Evolutionary conservation across 2,113 vertebrate species (phyloP), one percentile per base, ranked within the genome.

Genomic region (Stegostoma tigrinum): DNA sequence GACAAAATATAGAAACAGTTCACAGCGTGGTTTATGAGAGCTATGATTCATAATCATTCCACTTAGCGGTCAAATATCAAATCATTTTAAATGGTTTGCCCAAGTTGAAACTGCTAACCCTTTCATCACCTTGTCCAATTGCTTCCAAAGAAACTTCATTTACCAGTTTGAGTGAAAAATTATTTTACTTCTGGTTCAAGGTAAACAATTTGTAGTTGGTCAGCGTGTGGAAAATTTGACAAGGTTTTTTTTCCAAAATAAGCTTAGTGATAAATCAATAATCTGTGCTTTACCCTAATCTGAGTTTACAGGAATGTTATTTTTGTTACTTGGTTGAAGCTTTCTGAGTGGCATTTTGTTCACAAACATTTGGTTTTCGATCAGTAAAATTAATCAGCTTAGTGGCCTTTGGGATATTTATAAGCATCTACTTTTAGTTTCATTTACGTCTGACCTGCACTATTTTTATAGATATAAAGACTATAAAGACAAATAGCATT

Each of bases 191-290:
- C 90, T 94, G 93, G 67, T 95, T 95, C 38, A 52, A 17, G 24
- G 75, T 95, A 24, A 95, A 94, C 93, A 94, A 94, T 67, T 94
- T 70, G 70, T 94, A 70, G 66, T 94, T 72, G 68, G 94, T 72
- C 72, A 42, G 42, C 94, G 75, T 52, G 67, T 68, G 94, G 94
- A 95, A 52, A 48, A 95, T 95, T 48, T n/a, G 67, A 72, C 68
- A 95, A 52, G 68, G 67, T 94, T 94, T 72, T 70, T 70, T 94
- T 48, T 94, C 68, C 94, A 52, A 0, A 95, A 30, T 75, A 34
- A 70, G 94, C 38, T 75, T 72, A 48, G 17, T 48, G 42, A 52
- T 72, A 52, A 95, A 72, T 72, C 94, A 75, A 95, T 95, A 95
- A 72, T 95, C 67, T 19, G n/a, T 68, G 21, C 42, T 68, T 90